Conservation (phyloP, 2,113 vertebrate genomes). For the Catharus minimus region DNA sequence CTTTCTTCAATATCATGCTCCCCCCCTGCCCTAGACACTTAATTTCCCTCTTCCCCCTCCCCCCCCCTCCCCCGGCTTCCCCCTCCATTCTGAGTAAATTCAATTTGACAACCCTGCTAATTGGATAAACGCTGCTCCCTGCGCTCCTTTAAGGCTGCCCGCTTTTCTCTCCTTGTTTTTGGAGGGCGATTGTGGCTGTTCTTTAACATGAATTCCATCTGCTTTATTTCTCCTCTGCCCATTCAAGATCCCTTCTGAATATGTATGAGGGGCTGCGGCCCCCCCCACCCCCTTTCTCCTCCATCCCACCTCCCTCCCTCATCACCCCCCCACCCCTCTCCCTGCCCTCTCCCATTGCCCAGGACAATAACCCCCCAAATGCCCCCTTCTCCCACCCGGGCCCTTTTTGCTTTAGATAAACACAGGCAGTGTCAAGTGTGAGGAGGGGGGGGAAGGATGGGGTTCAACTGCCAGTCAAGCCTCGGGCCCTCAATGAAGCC, state of each 20-base stretch:
- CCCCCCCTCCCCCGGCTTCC: neutral
- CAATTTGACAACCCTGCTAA: constrained; percentile 99
- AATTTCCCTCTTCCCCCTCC: constrained; percentile 53
- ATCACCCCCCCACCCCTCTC: constrained; percentile 23
- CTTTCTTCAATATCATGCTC: constrained; percentile 63
- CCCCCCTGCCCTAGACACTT: constrained; percentile 61
- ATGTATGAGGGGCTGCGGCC: constrained; percentile 81
- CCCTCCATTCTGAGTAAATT: constrained; percentile 88
- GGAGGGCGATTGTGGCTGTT: constrained; percentile 76
- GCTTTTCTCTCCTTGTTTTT: constrained; percentile 84
- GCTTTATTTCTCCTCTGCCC: constrained; percentile 80
- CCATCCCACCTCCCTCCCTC: constrained; percentile 24
- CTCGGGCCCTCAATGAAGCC: constrained; percentile 77
- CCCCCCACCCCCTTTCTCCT: constrained; percentile 21
- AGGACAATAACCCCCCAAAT: constrained; percentile 83
- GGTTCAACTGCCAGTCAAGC: constrained; percentile 90
- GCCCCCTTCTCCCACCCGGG: constrained; percentile 66
- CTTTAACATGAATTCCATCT: constrained; percentile 86
- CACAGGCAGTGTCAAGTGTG: constrained; percentile 99
- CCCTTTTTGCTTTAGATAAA: constrained; percentile 91
- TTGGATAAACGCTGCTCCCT: constrained; percentile 90
- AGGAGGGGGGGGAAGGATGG: constrained; percentile 77
- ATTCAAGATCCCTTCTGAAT: constrained; percentile 83
- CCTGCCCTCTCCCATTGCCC: constrained; percentile 67
- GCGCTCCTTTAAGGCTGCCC: constrained; percentile 82